These are phyloP conservation scores for Catharus fuscescens DNA, from an alignment of 2,113 vertebrate genomes.

Conservation along the genomic window DNA sequence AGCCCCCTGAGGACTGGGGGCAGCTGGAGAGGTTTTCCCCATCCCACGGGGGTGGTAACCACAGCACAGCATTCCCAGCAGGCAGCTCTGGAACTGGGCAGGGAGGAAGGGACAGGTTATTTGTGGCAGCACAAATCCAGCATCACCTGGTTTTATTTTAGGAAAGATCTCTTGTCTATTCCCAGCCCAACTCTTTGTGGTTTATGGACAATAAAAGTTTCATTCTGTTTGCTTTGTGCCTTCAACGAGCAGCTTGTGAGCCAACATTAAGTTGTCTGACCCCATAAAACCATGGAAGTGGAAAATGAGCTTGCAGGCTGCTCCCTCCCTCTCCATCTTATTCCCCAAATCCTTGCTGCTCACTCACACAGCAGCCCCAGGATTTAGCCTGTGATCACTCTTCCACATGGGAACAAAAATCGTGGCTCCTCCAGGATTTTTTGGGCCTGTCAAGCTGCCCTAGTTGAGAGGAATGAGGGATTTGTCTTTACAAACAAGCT, in stretches of 20 bases:
- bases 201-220: background rate
- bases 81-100: conserved; percentile 69
- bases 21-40: background rate
- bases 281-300: background rate
- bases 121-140: background rate
- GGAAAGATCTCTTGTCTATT: background rate
- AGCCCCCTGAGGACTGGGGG: fast-evolving
- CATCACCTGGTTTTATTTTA: background rate
- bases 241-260: background rate
- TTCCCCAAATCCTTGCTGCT: background rate
- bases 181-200: background rate
- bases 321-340: background rate
- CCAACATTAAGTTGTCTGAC: background rate
- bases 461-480: too few species aligned
- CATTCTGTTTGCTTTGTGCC: background rate
- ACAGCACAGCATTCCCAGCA: conserved; percentile 63
- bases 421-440: background rate
- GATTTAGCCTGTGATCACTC: fast-evolving
- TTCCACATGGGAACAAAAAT: background rate
- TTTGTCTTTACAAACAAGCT: too few species aligned
- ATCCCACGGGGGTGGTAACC: background rate
- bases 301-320: background rate
- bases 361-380: background rate
- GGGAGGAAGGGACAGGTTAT: background rate
- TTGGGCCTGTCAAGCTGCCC: background rate